Percentiles rank a stretch among this genome's conserved stretches.
Conservation (phyloP, 2,797 vertebrate species). For the Sparidentex hasta region DNA sequence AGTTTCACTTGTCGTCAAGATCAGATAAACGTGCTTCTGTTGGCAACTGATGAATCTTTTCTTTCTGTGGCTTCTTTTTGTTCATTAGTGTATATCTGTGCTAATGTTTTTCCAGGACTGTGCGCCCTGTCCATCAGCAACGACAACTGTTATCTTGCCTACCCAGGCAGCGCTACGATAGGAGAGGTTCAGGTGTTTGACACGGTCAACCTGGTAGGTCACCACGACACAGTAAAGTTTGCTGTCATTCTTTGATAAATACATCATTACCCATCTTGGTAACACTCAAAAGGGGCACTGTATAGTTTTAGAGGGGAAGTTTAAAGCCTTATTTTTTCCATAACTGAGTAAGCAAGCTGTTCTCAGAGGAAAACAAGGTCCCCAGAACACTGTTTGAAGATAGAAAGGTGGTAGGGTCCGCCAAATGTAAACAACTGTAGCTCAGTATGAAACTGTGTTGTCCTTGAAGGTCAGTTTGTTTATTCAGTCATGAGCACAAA, state of each 20-base stretch:
- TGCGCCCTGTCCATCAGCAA: conserved; percentile 98
- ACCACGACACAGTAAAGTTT: background rate
- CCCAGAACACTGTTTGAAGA: no score
- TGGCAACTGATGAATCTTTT: background rate
- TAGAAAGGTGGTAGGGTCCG: no score
- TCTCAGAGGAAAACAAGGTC: no score
- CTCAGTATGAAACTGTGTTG: no score
- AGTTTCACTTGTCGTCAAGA: background rate
- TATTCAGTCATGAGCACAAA: background rate
- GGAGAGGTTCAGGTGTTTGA: conserved; percentile 99
- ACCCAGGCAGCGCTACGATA: conserved; percentile 97
- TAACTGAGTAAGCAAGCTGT: no score
- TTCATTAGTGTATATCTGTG: conserved; percentile 11
- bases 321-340: no score
- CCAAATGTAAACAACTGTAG: no score
- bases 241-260: background rate
- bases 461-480: no score
- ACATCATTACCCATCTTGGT: no score
- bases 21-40: background rate
- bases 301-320: no score
- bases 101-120: conserved; percentile 84
- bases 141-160: conserved; percentile 98
- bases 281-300: no score
- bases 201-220: conserved; percentile 96
- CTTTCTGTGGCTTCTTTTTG: background rate